Evolutionary conservation across 2,888 invertebrate genomes (phyloP).

Genomic region (Cantharis rustica): DNA sequence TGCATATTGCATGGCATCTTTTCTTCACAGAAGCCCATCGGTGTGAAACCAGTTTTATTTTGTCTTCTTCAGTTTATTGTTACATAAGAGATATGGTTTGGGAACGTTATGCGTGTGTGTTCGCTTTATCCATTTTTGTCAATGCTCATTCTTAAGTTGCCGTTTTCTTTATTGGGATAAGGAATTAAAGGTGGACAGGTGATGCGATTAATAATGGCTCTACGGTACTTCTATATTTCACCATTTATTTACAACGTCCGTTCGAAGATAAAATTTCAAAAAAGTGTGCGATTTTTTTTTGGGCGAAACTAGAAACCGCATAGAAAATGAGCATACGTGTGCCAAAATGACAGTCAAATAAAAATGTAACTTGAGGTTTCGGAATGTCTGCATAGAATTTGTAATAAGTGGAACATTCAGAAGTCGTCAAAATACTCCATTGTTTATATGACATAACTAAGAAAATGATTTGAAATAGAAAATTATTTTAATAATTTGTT

Average conservation of each 20-base stretch:
- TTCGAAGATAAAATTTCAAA: neutral
- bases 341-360: neutral
- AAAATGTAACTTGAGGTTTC: neutral
- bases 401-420: neutral
- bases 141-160: slow-evolving; percentile 1
- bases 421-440: neutral
- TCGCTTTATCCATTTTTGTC: slow-evolving; percentile 9
- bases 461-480: too few species aligned
- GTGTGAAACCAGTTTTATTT: slow-evolving; percentile 35
- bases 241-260: neutral
- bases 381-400: neutral
- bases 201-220: neutral
- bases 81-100: slow-evolving; percentile 25
- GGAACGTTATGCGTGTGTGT: slow-evolving; percentile 11
- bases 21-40: slow-evolving; percentile 29
- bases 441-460: neutral
- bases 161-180: neutral
- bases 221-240: neutral
- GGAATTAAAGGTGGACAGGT: neutral
- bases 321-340: neutral
- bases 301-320: neutral
- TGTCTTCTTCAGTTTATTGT: slow-evolving; percentile 33
- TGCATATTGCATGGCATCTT: slow-evolving; percentile 34
- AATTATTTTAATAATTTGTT: too few species aligned
- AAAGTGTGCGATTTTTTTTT: neutral